These are phyloP conservation scores for Ancistrus triradiatus DNA, from an alignment of 2,113 vertebrate species.

Conservation along the genomic window DNA sequence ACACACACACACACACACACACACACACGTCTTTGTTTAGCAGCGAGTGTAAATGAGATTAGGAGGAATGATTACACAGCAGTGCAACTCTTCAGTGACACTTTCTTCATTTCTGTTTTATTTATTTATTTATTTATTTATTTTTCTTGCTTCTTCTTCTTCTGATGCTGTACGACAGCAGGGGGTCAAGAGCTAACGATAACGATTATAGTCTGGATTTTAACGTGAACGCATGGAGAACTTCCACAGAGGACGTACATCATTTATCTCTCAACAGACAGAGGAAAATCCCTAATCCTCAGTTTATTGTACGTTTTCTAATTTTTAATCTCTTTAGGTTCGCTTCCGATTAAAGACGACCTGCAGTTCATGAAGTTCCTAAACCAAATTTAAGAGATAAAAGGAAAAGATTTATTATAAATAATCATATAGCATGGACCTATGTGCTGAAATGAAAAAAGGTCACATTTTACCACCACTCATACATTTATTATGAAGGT, in stretches of 20 bases:
- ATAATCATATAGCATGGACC: too few relatives aligned
- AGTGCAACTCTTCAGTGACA: conserved; percentile 5
- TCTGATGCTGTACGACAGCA: not conserved
- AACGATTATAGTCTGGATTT: not conserved
- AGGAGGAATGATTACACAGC: conserved; percentile 41
- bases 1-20: not conserved
- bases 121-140: too few relatives aligned
- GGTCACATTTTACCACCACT: too few relatives aligned
- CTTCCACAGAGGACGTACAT: conserved; percentile 10
- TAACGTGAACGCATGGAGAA: not conserved
- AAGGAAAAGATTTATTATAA: too few relatives aligned
- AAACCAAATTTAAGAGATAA: too few relatives aligned
- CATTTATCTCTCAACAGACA: conserved; percentile 26
- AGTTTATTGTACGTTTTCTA: conserved; percentile 30
- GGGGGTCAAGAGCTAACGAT: not conserved
- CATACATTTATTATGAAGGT: too few relatives aligned
- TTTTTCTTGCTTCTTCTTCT: not conserved
- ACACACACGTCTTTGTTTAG: conserved; percentile 7
- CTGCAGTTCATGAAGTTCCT: not conserved
- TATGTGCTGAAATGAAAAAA: too few relatives aligned
- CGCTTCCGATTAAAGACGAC: conserved; percentile 11
- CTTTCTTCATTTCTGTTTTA: not conserved
- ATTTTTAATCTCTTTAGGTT: conserved; percentile 35
- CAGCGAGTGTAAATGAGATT: conserved; percentile 39
- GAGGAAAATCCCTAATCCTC: conserved; percentile 25